Conservation (phyloP, 2,888 invertebrate genomes). For the Aricia artaxerxes region DNA sequence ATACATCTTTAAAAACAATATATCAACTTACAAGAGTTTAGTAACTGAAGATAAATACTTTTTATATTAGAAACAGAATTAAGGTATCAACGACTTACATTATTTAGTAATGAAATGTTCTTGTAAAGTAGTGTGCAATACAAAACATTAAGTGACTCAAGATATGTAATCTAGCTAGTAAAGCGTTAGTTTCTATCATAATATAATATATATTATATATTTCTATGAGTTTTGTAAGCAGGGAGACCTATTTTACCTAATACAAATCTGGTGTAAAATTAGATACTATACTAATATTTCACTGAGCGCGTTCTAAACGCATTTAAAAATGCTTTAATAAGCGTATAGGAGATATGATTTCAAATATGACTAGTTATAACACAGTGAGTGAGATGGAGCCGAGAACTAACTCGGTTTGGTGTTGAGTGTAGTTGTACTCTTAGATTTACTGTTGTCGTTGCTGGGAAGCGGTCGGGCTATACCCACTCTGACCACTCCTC, state of each 20-base stretch:
- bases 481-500: constrained; percentile 94
- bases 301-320: constrained; percentile 46
- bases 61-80: constrained; percentile 9
- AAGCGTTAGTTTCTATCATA: constrained; percentile 62
- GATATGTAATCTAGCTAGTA: constrained; percentile 55
- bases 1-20: neutral
- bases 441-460: constrained; percentile 60
- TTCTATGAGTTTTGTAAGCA: constrained; percentile 42
- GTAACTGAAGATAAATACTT: neutral
- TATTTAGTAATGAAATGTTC: constrained; percentile 13
- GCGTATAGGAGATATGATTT: constrained; percentile 67
- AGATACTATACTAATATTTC: constrained; percentile 31
- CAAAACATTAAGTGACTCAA: constrained; percentile 50
- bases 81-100: constrained; percentile 20
- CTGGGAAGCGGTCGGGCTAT: constrained; percentile 91
- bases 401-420: constrained; percentile 69
- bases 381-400: constrained; percentile 44
- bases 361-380: constrained; percentile 68
- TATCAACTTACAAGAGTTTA: neutral
- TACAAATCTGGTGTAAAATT: constrained; percentile 37
- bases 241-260: constrained; percentile 36
- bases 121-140: constrained; percentile 61
- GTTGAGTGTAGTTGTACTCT: constrained; percentile 66
- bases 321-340: constrained; percentile 53
- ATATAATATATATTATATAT: constrained; percentile 61